Percentiles rank a stretch among this genome's conserved stretches.
Conservation (phyloP, 1,140 invertebrate genomes). For the Drosophila willistoni region DNA sequence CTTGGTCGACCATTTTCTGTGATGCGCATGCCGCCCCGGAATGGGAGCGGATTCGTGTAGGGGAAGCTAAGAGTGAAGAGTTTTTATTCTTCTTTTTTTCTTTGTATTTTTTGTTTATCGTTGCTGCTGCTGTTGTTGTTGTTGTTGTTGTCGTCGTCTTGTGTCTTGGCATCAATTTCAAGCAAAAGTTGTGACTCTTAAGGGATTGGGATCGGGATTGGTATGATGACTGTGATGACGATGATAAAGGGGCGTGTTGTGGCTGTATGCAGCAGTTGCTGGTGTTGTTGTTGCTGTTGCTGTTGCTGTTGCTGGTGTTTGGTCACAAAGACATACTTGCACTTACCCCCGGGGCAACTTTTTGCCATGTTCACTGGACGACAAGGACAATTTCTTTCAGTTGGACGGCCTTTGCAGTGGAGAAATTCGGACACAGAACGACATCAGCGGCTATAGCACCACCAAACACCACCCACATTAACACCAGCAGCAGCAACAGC, state of each 20-base stretch:
- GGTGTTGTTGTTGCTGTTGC: constrained; percentile 22
- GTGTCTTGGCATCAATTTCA: constrained; percentile 72
- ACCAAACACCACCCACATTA: not conserved
- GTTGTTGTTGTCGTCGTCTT: constrained; percentile 32
- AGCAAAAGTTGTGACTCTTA: constrained; percentile 35
- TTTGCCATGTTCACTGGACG: constrained; percentile 55
- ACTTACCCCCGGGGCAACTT: constrained; percentile 63
- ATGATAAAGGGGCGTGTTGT: constrained; percentile 36
- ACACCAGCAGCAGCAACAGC: not conserved
- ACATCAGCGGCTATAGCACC: constrained; percentile 13
- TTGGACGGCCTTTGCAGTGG: constrained; percentile 62
- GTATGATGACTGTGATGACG: constrained; percentile 9
- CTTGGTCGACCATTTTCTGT: constrained; percentile 67
- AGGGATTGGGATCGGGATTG: not conserved
- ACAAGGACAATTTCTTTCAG: constrained; percentile 68
- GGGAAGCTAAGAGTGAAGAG: constrained; percentile 43
- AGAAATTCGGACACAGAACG: constrained; percentile 53
- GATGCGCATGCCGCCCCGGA: constrained; percentile 41
- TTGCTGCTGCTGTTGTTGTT: too few relatives aligned
- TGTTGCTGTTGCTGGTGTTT: constrained; percentile 34
- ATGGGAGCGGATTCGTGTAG: constrained; percentile 40
- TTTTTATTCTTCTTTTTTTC: too few relatives aligned
- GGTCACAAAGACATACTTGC: constrained; percentile 68
- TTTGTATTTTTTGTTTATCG: constrained; percentile 15
- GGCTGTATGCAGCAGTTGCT: constrained; percentile 18